Percentiles rank a stretch among this genome's conserved stretches.
These are phyloP conservation scores for Phyllostomus discolor DNA, from an alignment of 2,113 vertebrate species.

Conservation along the genomic window DNA sequence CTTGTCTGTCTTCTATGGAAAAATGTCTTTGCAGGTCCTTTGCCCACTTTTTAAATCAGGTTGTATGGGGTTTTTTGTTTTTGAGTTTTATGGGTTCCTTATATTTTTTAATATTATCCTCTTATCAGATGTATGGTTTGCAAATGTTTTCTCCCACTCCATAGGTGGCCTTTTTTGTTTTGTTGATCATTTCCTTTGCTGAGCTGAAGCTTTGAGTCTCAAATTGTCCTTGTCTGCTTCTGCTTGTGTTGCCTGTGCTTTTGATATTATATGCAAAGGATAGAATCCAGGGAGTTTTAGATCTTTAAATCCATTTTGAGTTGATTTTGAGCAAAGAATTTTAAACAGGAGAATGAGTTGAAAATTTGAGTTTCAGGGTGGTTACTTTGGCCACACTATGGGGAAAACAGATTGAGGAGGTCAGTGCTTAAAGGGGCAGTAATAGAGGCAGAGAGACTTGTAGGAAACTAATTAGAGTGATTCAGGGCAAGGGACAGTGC, in stretches of 20 bases:
- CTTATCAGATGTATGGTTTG: not conserved
- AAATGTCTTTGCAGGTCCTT: not conserved
- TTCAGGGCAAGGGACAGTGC: not conserved
- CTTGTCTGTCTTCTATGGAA: not conserved
- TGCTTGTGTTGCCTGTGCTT: not conserved
- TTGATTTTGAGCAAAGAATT: not conserved
- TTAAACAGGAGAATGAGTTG: not conserved
- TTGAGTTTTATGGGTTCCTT: not conserved
- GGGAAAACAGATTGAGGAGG: not conserved
- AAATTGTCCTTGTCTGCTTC: not conserved
- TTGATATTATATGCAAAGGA: not conserved
- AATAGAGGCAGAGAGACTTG: not conserved
- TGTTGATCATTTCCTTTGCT: not conserved
- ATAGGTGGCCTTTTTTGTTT: not conserved
- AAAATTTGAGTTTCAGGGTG: not conserved
- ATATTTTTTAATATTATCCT: not conserved
- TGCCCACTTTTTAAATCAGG: not conserved
- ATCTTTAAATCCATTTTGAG: not conserved
- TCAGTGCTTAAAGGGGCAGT: not conserved
- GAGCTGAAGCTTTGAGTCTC: not conserved
- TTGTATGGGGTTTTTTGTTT: not conserved
- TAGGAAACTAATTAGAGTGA: not conserved
- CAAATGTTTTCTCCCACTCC: not conserved
- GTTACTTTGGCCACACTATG: not conserved
- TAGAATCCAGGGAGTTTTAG: not conserved